A percentile compares a stretch with the other conserved stretches of the same genome.
These are phyloP conservation scores for Chaetura pelagica DNA, from an alignment of 2,113 vertebrate genomes.

Conservation along the genomic window DNA sequence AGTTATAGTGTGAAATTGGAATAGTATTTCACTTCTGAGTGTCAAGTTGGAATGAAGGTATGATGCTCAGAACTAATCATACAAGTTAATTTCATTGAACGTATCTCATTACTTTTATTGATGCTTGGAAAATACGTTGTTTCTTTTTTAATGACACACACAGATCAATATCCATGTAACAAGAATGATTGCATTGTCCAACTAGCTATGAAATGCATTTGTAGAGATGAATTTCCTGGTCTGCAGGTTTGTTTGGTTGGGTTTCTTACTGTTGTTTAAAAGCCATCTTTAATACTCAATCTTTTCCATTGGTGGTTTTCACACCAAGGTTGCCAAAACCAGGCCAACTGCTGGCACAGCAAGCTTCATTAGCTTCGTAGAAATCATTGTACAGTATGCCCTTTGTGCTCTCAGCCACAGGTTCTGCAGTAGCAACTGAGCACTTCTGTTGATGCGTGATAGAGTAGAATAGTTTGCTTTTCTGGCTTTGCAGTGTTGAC, in stretches of 20 bases:
- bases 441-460: neutral
- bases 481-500: slow-evolving; percentile 14
- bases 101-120: neutral
- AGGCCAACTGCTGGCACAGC: neutral
- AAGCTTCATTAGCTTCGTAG: neutral
- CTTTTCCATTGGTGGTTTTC: neutral
- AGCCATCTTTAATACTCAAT: neutral
- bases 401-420: neutral
- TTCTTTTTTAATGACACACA: neutral
- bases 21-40: neutral
- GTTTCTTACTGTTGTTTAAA: neutral
- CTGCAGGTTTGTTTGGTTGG: neutral
- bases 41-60: neutral
- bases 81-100: neutral
- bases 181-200: neutral
- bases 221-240: neutral
- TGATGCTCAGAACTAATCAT: neutral
- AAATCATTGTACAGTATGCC: neutral
- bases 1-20: neutral
- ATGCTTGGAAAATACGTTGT: neutral
- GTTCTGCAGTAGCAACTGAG: neutral
- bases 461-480: slow-evolving; percentile 14
- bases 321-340: neutral
- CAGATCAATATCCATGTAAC: neutral
- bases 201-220: neutral